Conservation (phyloP, 2,888 invertebrate species). For the Trachelus iudaicus region DNA sequence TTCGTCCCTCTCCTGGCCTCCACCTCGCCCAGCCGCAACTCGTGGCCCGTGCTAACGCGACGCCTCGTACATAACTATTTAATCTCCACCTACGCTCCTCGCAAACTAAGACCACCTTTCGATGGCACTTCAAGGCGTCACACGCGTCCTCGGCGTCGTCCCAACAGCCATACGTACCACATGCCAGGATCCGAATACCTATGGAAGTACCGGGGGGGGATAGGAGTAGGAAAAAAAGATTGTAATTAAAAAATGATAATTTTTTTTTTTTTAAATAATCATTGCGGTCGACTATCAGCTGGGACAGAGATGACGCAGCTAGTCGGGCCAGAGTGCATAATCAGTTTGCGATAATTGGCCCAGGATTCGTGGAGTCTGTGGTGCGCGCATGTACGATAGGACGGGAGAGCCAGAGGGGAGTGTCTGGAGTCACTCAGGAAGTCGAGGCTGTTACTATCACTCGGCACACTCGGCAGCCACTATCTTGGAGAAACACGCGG, state of each 20-base stretch:
- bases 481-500: slow-evolving; percentile 45
- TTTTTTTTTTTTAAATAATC: neutral
- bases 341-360: neutral
- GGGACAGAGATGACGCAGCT: neutral
- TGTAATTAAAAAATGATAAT: neutral
- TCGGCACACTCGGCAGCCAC: slow-evolving; percentile 44
- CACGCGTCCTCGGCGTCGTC: neutral
- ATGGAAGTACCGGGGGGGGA: neutral
- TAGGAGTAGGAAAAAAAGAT: neutral
- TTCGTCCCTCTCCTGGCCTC: neutral
- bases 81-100: slow-evolving; percentile 23
- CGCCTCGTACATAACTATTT: slow-evolving; percentile 43
- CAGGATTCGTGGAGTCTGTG: neutral
- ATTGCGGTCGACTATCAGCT: neutral
- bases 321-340: neutral
- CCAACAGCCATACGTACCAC: neutral
- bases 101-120: slow-evolving; percentile 15
- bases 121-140: neutral
- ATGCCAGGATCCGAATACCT: neutral
- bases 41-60: slow-evolving; percentile 41
- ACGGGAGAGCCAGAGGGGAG: slow-evolving; percentile 12
- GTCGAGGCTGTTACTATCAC: slow-evolving; percentile 49
- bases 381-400: slow-evolving; percentile 3
- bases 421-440: slow-evolving; percentile 42
- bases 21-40: slow-evolving; percentile 13